Base-by-base conservation (phyloP, 2,113 vertebrate species). In the Gasterosteus nipponicus region DNA sequence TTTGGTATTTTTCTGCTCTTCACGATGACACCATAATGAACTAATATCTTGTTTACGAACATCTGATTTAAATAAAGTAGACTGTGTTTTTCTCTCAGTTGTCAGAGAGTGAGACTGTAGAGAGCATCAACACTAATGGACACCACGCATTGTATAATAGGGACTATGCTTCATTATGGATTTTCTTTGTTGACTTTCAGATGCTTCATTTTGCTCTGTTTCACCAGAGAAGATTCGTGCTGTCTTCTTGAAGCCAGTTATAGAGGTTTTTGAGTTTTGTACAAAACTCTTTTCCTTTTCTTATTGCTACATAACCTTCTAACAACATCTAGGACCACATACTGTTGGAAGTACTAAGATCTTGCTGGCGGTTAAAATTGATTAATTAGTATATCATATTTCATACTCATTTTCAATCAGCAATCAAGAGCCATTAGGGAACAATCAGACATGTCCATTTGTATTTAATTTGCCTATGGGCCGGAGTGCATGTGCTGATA, bases 391-490 rank as follows among this genome's bases (percentile, higher is more conserved):
- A 18, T 47, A 65, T 79, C 15, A 77, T 82, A 83, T 69, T 67
- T 64, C 42, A 31, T 35, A 26, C 64, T 75, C 38, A 64, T 80
- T 84, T 80, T 58, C 47, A 78, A 74, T 77, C 73, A 58, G 44
- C 35, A 82, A 86, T 82, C 75, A 66, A 31, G 72, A 22, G 51
- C 68, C 82, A 79, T 89, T 88, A 90, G 42, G 63, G 65, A 74
- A 86, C 78, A 89, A 84, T 80, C 77, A 73, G 82, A 81, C 85
- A 82, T 81, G 69, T 86, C 84, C 69, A 49, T 79, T 82, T 69
- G 62, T 70, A 22, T 80, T 90, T 87, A 87, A 87, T 91, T 90
- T 85, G 87, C 33, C 75, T 90, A 85, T 1, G 49, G 33, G 81
- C 74, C 74, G 74, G 47, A 82, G 74, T 69, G 72, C 73, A 74